A percentile compares a stretch with the other conserved stretches of the same genome.
These are phyloP conservation scores for Acromyrmex heyeri DNA, from an alignment of 1,140 invertebrate genomes.

Conservation along the genomic window DNA sequence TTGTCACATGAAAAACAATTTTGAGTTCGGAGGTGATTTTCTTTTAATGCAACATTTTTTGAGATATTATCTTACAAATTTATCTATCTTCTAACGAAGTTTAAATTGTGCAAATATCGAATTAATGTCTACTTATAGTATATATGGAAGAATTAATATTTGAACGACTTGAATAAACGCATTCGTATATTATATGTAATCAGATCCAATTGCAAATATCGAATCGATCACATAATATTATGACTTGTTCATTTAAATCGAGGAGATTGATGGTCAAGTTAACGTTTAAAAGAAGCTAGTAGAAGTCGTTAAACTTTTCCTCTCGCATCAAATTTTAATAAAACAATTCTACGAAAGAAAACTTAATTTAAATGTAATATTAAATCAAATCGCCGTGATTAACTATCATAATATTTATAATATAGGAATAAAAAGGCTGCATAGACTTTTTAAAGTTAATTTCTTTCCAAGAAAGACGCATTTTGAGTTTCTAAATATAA, in stretches of 20 bases:
- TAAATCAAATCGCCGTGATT: not conserved
- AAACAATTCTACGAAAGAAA: not conserved
- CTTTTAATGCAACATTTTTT: not conserved
- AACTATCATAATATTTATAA: not conserved
- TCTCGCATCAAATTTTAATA: not conserved
- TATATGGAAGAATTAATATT: not conserved
- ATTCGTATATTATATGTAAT: conserved; percentile 1
- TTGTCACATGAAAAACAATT: not conserved
- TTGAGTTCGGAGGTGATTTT: not conserved
- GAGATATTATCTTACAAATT: not conserved
- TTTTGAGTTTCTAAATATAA: not conserved
- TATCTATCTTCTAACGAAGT: not conserved
- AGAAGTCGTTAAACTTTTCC: not conserved
- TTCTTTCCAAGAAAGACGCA: not conserved
- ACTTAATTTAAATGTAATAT: not conserved
- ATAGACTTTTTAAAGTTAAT: not conserved
- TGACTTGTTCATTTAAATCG: not conserved
- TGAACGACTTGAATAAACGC: conserved; percentile 10
- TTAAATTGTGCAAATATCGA: not conserved
- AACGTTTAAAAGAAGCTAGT: not conserved
- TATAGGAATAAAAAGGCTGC: not conserved
- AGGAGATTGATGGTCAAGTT: not conserved
- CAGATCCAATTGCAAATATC: not conserved
- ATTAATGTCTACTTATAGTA: not conserved
- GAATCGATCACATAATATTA: not conserved